Evolutionary conservation across 2,888 invertebrate species (phyloP).

Genomic region (Leptopilina syphax): DNA sequence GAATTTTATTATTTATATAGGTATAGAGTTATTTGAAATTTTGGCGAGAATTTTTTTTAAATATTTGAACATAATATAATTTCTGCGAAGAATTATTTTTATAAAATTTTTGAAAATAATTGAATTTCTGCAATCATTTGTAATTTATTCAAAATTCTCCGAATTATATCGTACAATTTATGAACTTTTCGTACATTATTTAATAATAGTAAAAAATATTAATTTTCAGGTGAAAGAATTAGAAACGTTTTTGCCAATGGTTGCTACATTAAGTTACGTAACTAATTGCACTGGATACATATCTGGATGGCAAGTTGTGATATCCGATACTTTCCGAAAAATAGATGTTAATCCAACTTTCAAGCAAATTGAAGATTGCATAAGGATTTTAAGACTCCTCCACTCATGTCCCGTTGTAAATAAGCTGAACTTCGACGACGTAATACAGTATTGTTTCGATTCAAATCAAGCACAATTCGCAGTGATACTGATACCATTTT

Average conservation of each 20-base stretch:
- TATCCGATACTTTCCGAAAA: slow-evolving; percentile 65
- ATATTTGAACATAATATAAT: too few relatives aligned
- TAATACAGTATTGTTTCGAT: slow-evolving; percentile 62
- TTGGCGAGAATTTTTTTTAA: too few relatives aligned
- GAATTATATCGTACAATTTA: too few relatives aligned
- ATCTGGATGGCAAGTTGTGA: slow-evolving; percentile 67
- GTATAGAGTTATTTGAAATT: too few relatives aligned
- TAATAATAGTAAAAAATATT: too few relatives aligned
- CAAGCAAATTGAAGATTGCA: slow-evolving; percentile 64
- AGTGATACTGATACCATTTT: slow-evolving; percentile 66
- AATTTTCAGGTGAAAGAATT: slow-evolving; percentile 63
- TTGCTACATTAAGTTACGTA: slow-evolving; percentile 59
- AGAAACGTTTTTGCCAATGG: slow-evolving; percentile 61
- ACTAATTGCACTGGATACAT: slow-evolving; percentile 65
- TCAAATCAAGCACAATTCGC: slow-evolving; percentile 64
- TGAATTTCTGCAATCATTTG: too few relatives aligned
- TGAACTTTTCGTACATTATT: too few relatives aligned
- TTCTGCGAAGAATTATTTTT: too few relatives aligned
- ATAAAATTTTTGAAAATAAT: too few relatives aligned
- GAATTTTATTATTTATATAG: too few relatives aligned
- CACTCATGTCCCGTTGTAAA: slow-evolving; percentile 67
- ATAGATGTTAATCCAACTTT: slow-evolving; percentile 58
- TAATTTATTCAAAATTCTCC: too few relatives aligned
- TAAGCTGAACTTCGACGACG: slow-evolving; percentile 61
- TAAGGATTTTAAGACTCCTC: slow-evolving; percentile 63